Conservation (phyloP, 2,888 invertebrate genomes). For the Aphelenchoides bicaudatus region DNA sequence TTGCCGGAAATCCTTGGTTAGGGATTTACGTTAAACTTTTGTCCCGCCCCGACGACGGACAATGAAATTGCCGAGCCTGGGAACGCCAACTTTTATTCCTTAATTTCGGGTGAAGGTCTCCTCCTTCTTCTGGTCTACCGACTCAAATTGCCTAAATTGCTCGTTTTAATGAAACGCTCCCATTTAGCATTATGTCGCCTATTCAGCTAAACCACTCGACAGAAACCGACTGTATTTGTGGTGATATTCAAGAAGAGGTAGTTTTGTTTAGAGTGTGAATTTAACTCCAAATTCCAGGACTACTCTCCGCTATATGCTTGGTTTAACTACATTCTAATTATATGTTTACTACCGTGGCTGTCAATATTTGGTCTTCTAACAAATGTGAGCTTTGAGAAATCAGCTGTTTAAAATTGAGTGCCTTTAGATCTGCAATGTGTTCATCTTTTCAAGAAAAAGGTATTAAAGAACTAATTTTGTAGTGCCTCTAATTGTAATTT, state of each 20-base stretch:
- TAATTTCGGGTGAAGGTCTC: background rate
- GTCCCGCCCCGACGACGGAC: too few species aligned
- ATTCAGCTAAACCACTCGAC: conserved; percentile 24
- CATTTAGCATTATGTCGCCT: conserved; percentile 27
- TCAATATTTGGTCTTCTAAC: conserved; percentile 59
- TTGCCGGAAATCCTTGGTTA: too few species aligned
- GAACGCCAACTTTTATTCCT: background rate
- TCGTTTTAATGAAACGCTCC: conserved; percentile 7
- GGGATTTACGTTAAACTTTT: too few species aligned
- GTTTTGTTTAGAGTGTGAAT: too few species aligned
- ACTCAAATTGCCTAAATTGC: background rate
- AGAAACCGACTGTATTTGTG: conserved; percentile 50
- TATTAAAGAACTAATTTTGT: conserved; percentile 18
- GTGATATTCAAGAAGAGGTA: conserved; percentile 55
- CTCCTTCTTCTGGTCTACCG: background rate
- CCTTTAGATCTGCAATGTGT: conserved; percentile 58
- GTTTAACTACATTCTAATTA: conserved; percentile 55
- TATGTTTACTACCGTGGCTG: conserved; percentile 51
- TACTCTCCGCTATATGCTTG: conserved; percentile 58
- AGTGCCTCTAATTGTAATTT: background rate
- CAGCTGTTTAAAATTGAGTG: too few species aligned
- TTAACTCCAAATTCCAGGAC: too few species aligned
- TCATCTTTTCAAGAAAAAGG: conserved; percentile 53
- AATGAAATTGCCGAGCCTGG: too few species aligned
- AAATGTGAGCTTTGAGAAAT: too few species aligned